These are phyloP conservation scores for Campylorhamphus procurvoides DNA, from an alignment of 2,113 vertebrate genomes.

Conservation along the genomic window DNA sequence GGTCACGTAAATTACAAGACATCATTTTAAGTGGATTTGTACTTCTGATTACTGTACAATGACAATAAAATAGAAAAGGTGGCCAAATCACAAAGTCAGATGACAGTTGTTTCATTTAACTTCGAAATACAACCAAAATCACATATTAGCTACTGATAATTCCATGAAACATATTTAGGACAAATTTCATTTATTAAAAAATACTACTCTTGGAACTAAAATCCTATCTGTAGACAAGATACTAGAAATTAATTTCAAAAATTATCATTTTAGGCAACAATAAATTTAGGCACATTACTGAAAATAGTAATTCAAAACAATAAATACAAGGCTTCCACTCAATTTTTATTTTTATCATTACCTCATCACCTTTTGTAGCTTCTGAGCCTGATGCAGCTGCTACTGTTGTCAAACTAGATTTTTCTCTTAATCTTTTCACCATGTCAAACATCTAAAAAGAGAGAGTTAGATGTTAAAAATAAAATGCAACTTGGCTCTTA, in stretches of 20 bases:
- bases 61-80: not conserved
- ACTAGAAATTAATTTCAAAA: not conserved
- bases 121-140: not conserved
- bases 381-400: conserved; percentile 78
- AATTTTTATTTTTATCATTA: conserved; percentile 61
- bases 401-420: conserved; percentile 82
- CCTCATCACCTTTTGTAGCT: conserved; percentile 86
- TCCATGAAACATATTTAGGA: not conserved
- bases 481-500: not conserved
- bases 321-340: not conserved
- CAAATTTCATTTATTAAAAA: not conserved
- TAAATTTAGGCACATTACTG: not conserved
- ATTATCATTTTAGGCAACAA: not conserved
- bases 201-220: not conserved
- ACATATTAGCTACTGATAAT: not conserved
- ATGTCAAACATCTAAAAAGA: conserved; percentile 91
- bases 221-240: not conserved
- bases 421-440: conserved; percentile 92
- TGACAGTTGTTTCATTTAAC: not conserved
- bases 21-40: not conserved
- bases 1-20: not conserved
- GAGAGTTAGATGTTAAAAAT: conserved; percentile 22
- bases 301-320: not conserved
- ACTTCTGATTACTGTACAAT: not conserved
- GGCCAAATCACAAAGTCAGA: not conserved